Percentiles rank a stretch among this genome's conserved stretches.
These are phyloP conservation scores for Fragum whitleyi DNA, from an alignment of 2,888 invertebrate genomes.

Conservation along the genomic window DNA sequence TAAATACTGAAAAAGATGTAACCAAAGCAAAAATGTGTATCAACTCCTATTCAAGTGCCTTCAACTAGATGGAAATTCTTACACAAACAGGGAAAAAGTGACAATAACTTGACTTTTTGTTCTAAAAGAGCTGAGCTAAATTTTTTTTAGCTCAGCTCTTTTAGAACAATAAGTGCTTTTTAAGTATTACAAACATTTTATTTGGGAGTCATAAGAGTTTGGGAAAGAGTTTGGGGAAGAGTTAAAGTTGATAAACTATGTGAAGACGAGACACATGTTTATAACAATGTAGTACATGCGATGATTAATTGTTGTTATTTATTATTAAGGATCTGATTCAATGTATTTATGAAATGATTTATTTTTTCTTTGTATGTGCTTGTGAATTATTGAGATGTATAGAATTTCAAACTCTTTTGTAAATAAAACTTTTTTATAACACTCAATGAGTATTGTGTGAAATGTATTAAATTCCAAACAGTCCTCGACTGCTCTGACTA, in stretches of 20 bases:
- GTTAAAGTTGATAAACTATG: too few species aligned
- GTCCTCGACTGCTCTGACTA: too few species aligned
- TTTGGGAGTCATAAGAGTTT: too few species aligned
- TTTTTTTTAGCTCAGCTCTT: too few species aligned
- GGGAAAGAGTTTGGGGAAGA: too few species aligned
- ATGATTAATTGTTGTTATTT: neutral
- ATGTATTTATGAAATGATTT: neutral
- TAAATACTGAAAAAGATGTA: too few species aligned
- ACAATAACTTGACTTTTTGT: too few species aligned
- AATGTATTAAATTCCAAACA: neutral
- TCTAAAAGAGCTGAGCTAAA: too few species aligned
- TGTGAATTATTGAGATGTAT: neutral
- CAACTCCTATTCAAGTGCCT: too few species aligned
- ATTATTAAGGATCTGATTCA: constrained; percentile 1
- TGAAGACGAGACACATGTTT: neutral
- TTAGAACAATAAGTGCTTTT: neutral
- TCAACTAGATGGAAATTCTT: too few species aligned
- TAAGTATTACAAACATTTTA: neutral
- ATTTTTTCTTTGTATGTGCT: neutral
- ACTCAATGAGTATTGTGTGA: neutral
- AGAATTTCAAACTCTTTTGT: neutral
- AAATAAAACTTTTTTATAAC: neutral
- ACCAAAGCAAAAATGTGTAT: too few species aligned
- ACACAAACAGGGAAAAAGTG: too few species aligned
- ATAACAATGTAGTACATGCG: neutral